Conservation (phyloP, 2,113 vertebrate species). For the Notarius quadriscutis region DNA sequence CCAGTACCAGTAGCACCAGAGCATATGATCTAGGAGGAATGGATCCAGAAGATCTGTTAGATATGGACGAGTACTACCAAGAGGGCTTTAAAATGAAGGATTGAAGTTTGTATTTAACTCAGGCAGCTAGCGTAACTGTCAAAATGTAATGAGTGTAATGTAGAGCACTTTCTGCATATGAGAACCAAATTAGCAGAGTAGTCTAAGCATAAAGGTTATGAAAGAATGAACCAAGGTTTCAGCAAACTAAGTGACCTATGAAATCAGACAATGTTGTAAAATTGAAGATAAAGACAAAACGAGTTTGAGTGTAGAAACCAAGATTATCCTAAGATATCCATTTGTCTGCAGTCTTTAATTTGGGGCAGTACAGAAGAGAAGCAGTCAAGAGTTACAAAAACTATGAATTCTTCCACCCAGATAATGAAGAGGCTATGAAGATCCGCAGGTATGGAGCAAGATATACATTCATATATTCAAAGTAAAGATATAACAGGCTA, state of each 20-base stretch:
- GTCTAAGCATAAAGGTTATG: background rate
- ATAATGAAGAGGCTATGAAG: conserved; percentile 84
- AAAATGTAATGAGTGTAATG: background rate
- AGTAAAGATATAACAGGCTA: background rate
- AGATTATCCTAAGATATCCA: background rate
- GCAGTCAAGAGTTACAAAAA: conserved; percentile 83
- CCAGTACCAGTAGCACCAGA: background rate
- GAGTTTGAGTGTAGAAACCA: background rate
- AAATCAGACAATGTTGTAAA: background rate
- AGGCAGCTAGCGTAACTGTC: too few relatives aligned
- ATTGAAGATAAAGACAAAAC: background rate
- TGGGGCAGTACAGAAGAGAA: conserved; percentile 89
- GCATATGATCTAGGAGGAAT: background rate
- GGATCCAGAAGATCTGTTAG: background rate
- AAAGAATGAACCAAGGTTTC: background rate
- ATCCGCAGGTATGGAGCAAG: conserved; percentile 78
- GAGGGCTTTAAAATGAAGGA: background rate
- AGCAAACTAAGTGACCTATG: background rate
- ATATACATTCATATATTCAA: background rate
- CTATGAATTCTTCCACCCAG: conserved; percentile 86
- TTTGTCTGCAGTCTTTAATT: conserved; percentile 80
- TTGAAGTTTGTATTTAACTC: background rate
- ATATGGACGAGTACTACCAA: background rate
- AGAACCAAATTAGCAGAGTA: background rate
- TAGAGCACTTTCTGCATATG: background rate